Conservation (phyloP, 2,113 vertebrate species). For the Paradoxurus hermaphroditus region DNA sequence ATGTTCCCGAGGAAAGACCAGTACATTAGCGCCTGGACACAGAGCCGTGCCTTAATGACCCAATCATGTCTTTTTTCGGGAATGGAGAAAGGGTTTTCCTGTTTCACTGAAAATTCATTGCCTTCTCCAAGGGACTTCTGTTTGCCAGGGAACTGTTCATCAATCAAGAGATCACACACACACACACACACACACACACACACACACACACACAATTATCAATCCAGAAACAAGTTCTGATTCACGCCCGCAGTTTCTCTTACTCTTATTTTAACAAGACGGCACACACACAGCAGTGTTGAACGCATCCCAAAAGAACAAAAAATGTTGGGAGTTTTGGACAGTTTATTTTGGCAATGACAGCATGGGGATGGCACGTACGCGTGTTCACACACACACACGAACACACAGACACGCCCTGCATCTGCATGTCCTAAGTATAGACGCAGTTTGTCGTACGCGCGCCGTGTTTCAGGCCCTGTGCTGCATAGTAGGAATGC, state of each 20-base stretch:
- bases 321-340: not conserved
- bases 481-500: not conserved
- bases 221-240: constrained; percentile 19
- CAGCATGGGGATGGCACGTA: not conserved
- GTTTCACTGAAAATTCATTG: constrained; percentile 45
- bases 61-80: constrained; percentile 59
- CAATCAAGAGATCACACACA: not conserved
- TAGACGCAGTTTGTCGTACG: no score
- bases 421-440: not conserved
- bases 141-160: constrained; percentile 37
- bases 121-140: constrained; percentile 5
- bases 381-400: fast-evolving
- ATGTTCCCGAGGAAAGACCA: constrained; percentile 42
- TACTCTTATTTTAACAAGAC: not conserved
- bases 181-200: not conserved
- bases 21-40: not conserved
- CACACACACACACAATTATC: not conserved
- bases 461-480: fast-evolving
- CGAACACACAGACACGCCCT: no score
- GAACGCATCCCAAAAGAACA: not conserved
- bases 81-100: constrained; percentile 8
- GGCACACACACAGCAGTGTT: not conserved
- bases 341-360: not conserved
- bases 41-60: constrained; percentile 64
- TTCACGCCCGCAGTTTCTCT: not conserved